A percentile compares a stretch with the other conserved stretches of the same genome.
phyloP scores from a whole-genome alignment of 2,888 invertebrate species.

The Xestoiulus laeticollis region DNA sequence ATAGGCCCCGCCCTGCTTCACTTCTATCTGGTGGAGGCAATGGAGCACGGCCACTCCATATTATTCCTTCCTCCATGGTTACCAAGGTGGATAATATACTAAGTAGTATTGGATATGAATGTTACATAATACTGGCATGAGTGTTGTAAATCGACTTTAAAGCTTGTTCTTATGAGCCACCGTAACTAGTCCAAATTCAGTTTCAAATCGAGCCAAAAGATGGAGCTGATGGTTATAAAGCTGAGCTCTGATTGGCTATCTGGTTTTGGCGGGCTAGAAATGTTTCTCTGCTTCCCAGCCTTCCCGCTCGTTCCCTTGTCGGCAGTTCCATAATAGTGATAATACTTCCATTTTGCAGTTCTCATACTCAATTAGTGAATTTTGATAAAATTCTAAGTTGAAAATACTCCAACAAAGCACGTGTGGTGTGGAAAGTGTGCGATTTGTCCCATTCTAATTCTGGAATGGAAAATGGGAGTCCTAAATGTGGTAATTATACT shows the following conservation, averaged over 20 bases:
- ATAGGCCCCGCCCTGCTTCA: too few relatives aligned
- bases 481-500: background rate
- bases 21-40: too few relatives aligned
- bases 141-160: background rate
- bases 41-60: too few relatives aligned
- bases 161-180: background rate
- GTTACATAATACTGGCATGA: too few relatives aligned
- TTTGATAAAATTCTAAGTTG: background rate
- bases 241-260: background rate
- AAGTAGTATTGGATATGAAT: too few relatives aligned
- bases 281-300: background rate
- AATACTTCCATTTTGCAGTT: background rate
- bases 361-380: background rate
- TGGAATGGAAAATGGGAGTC: conserved; percentile 3
- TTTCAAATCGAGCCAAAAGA: background rate
- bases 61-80: too few relatives aligned
- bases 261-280: background rate
- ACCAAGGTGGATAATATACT: too few relatives aligned
- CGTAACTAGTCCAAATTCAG: background rate
- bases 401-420: background rate
- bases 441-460: background rate
- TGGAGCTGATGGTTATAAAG: background rate
- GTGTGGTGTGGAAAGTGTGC: background rate
- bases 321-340: background rate
- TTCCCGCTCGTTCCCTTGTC: background rate